A percentile compares a stretch with the other conserved stretches of the same genome.
These are phyloP conservation scores for Leucophora obtusa DNA, from an alignment of 2,888 invertebrate genomes.

Conservation along the genomic window DNA sequence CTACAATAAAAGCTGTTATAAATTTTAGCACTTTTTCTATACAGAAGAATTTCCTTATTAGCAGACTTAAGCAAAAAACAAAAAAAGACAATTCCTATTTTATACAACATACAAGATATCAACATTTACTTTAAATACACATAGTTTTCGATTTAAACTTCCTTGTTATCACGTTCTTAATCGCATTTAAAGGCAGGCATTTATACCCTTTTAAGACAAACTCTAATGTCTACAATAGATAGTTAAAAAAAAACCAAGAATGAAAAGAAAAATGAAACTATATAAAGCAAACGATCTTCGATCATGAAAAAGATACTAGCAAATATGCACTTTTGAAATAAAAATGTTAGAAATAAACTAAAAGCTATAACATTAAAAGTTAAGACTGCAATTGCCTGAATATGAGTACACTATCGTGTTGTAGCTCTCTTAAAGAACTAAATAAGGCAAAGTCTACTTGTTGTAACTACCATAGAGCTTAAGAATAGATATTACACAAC, in stretches of 20 bases:
- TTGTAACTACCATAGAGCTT: constrained; percentile 1
- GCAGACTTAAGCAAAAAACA: constrained; percentile 37
- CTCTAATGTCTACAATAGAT: constrained; percentile 28
- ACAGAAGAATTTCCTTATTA: constrained; percentile 58
- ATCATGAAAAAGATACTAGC: constrained; percentile 47
- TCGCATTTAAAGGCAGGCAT: constrained; percentile 53
- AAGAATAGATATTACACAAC: constrained; percentile 57
- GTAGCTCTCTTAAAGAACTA: constrained; percentile 8
- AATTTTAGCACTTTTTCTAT: constrained; percentile 51
- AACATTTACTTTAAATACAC: constrained; percentile 36
- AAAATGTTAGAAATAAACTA: constrained; percentile 31
- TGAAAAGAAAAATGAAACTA: constrained; percentile 4
- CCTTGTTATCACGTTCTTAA: constrained; percentile 61
- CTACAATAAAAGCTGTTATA: constrained; percentile 45
- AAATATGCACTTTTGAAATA: not conserved
- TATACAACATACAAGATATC: not conserved
- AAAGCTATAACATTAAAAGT: constrained; percentile 21
- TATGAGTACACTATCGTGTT: constrained; percentile 7
- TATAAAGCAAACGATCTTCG: constrained; percentile 33
- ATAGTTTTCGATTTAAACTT: constrained; percentile 45
- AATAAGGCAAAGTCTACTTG: constrained; percentile 52
- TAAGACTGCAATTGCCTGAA: not conserved
- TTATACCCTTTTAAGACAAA: constrained; percentile 60
- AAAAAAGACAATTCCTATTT: constrained; percentile 52
- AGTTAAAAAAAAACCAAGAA: not conserved